Evolutionary conservation across 1,140 invertebrate species (phyloP), one percentile per base, ranked within the genome.

Genomic region (Drosophila pseudoobscura): DNA sequence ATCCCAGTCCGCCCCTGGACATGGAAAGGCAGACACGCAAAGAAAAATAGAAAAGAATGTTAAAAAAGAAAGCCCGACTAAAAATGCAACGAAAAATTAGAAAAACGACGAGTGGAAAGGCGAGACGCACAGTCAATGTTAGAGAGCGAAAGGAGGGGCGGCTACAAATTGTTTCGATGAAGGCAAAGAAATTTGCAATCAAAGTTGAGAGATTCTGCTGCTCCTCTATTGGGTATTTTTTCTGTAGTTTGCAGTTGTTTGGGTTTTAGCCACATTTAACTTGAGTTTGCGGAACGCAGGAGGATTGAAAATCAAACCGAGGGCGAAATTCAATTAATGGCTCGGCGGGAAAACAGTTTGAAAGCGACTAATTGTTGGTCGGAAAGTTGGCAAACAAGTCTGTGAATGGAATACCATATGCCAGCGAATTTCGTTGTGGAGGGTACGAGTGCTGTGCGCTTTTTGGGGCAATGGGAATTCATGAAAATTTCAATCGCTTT

Each of bases 131-230:
- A 51, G 39, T 11, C 44, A 57, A 45, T 45, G 51, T 43, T 69
- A 69, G 63, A 43, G 63, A 47, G 20, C 13, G 46, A 45, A 7
- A 46, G n/a, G 35, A 29, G 11, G 29, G 50, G 15, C 50, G 44
- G 59, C 47, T 52, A 60, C 68, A 85, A 65, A 72, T 52, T 62
- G 80, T 70, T 80, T 80, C 47, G 72, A 47, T 64, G 58, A 45
- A 63, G 65, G 68, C 61, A 85, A 77, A 85, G 66, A 85, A 74
- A 68, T 80, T 85, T 63, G 80, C 80, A 85, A 85, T 85, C 82
- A 80, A 85, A 87, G 82, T 75, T 85, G 58, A 85, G 68, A 60
- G 63, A 73, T 77, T 76, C 62, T 50, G 44, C 43, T n/a, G 24
- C 41, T 44, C 26, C 15, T 24, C 35, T 49, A 17, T 13, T 9